Evolutionary conservation across 2,113 vertebrate species (phyloP).

Genomic region (Salvelinus alpinus): DNA sequence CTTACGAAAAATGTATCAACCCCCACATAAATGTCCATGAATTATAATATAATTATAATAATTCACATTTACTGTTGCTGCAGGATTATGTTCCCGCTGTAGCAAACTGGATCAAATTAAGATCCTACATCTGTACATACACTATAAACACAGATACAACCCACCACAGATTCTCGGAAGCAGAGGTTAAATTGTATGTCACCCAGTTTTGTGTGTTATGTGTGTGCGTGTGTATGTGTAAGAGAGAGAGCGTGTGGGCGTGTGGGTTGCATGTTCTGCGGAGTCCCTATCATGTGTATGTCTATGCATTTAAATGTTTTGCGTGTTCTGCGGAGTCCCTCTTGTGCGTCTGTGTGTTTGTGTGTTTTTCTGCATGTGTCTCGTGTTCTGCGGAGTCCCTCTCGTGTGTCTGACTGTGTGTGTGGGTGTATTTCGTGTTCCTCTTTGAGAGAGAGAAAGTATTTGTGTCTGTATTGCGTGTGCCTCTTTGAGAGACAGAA

Average conservation of each 20-base stretch:
- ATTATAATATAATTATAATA: too few species aligned
- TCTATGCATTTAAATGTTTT: conserved; percentile 18
- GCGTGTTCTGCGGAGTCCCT: background rate
- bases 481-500: too few species aligned
- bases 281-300: background rate
- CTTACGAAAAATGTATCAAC: too few species aligned
- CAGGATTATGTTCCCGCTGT: too few species aligned
- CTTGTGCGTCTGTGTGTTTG: background rate
- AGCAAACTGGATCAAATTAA: too few species aligned
- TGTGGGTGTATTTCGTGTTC: conserved; percentile 13
- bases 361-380: too few species aligned
- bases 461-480: conserved; percentile 15
- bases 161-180: background rate
- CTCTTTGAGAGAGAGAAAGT: too few species aligned
- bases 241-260: background rate
- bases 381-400: background rate
- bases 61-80: too few species aligned
- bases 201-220: background rate
- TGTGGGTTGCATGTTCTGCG: background rate
- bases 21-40: too few species aligned
- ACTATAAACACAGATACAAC: background rate
- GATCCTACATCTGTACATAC: too few species aligned
- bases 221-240: conserved; percentile 1
- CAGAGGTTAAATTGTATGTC: background rate
- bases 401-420: background rate